Evolutionary conservation across 2,113 vertebrate species (phyloP).

Genomic region (Pelobates fuscus): DNA sequence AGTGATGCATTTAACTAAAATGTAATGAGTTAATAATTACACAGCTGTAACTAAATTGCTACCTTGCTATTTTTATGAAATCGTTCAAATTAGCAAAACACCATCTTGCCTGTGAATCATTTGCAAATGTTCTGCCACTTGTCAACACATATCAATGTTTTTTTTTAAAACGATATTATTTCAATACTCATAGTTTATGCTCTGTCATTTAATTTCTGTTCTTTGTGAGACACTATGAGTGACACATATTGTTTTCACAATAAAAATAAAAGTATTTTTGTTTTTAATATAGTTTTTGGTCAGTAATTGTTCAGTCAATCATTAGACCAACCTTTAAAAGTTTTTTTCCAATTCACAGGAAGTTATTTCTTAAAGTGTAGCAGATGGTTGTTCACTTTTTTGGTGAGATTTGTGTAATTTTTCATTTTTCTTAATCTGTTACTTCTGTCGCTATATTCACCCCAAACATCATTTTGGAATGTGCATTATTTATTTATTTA

Average conservation of each 20-base stretch:
- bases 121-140: conserved; percentile 24
- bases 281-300: no score
- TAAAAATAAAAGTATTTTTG: not conserved
- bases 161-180: not conserved
- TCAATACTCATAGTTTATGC: not conserved
- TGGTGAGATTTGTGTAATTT: no score
- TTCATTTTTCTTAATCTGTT: no score
- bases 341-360: no score
- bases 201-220: not conserved
- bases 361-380: no score
- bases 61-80: conserved; percentile 26
- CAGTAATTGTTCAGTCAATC: no score
- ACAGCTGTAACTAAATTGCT: conserved; percentile 11
- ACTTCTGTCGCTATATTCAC: no score
- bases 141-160: conserved; percentile 22
- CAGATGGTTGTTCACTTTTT: no score
- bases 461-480: no score
- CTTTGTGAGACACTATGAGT: not conserved
- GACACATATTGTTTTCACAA: not conserved
- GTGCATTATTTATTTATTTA: no score
- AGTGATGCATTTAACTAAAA: not conserved
- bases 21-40: conserved; percentile 13
- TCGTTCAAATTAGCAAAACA: conserved; percentile 6
- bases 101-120: conserved; percentile 18
- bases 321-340: no score